Percentiles rank a stretch among this genome's conserved stretches.
These are phyloP conservation scores for Pararge aegeria DNA, from an alignment of 1,140 invertebrate genomes.

Conservation along the genomic window DNA sequence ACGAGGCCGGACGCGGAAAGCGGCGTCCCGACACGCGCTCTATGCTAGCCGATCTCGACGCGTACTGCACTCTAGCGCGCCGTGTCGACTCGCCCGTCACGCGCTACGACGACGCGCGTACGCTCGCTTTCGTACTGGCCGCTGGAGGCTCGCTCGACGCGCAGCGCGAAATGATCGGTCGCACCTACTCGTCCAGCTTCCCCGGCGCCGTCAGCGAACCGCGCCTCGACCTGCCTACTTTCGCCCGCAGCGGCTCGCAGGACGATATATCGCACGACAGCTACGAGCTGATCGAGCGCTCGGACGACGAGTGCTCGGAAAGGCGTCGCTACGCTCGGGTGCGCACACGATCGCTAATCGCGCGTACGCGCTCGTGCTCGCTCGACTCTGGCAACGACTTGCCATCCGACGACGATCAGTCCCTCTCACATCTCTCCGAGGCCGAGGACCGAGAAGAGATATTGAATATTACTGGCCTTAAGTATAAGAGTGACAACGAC, in stretches of 20 bases:
- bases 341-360: conserved; percentile 40
- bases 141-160: conserved; percentile 80
- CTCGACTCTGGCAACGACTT: conserved; percentile 86
- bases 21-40: conserved; percentile 63
- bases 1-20: conserved; percentile 83
- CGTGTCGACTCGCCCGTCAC: conserved; percentile 87
- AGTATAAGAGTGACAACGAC: conserved; percentile 82
- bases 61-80: conserved; percentile 42
- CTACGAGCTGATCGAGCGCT: conserved; percentile 90
- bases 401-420: conserved; percentile 83
- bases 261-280: conserved; percentile 94
- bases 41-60: conserved; percentile 50
- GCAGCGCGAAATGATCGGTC: conserved; percentile 81
- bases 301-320: conserved; percentile 80
- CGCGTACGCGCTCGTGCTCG: conserved; percentile 82
- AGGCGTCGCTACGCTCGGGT: conserved; percentile 55
- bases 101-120: conserved; percentile 86
- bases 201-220: conserved; percentile 87
- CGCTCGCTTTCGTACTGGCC: conserved; percentile 54
- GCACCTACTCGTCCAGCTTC: conserved; percentile 91
- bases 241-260: conserved; percentile 85
- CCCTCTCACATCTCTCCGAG: conserved; percentile 77
- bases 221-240: conserved; percentile 82
- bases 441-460: conserved; percentile 54
- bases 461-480: conserved; percentile 63